Percentiles rank a stretch among this genome's conserved stretches.
Evolutionary conservation across 2,797 vertebrate species (phyloP).

Genomic region (Sebastes diaconus): DNA sequence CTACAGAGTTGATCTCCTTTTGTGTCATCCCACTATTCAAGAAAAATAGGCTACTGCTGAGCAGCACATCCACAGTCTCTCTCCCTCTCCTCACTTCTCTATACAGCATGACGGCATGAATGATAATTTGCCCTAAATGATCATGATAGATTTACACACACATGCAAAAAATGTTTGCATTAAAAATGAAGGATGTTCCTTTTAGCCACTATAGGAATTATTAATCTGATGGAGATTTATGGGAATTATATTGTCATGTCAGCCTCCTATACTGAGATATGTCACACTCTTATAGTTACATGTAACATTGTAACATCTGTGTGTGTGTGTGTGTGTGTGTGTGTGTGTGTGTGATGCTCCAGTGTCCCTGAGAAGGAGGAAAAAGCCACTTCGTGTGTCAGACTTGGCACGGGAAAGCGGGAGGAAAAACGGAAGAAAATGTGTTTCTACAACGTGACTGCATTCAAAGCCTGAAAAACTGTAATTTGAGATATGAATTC

Average conservation of each 20-base stretch:
- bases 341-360: conserved; percentile 30
- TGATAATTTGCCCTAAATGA: conserved; percentile 50
- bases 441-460: conserved; percentile 84
- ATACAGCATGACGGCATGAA: conserved; percentile 26
- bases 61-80: conserved; percentile 52
- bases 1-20: conserved; percentile 73
- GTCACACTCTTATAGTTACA: conserved; percentile 21
- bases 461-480: conserved; percentile 79
- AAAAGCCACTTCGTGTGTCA: conserved; percentile 65
- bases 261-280: conserved; percentile 1
- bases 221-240: conserved; percentile 34
- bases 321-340: neutral
- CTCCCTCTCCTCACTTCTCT: conserved; percentile 18
- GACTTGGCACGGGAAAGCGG: conserved; percentile 65
- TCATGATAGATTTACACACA: conserved; percentile 29
- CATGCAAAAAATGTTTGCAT: conserved; percentile 1
- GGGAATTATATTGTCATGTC: conserved; percentile 39
- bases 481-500: conserved; percentile 80
- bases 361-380: conserved; percentile 50
- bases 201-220: conserved; percentile 15
- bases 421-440: conserved; percentile 76
- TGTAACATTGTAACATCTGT: conserved; percentile 46
- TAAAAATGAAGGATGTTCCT: neutral
- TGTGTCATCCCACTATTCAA: conserved; percentile 66
- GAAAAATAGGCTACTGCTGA: conserved; percentile 72